Evolutionary conservation across 1,140 invertebrate species (phyloP), one percentile per base, ranked within the genome.

Genomic region (Diprion similis): DNA sequence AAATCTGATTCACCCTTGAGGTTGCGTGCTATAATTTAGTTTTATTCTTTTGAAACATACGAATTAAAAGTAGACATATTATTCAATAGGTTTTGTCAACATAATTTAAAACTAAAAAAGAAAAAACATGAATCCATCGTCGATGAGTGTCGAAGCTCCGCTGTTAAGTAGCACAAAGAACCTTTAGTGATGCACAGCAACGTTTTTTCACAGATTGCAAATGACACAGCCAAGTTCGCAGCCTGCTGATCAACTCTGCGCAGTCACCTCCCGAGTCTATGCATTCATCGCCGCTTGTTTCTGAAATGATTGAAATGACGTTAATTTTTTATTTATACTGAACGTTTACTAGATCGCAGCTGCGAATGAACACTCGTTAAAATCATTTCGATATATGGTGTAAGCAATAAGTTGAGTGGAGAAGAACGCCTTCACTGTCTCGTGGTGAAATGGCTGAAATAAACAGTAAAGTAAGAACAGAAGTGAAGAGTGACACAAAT

Each of bases 171-270:
- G 76, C 77, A 79, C 87, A 88, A 80, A 88, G 83, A 70, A 80
- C 79, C 75, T 86, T 87, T 71, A 88, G 83, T 78, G 86, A 87
- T 73, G 85, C 86, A 80, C 87, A 88, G 82, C 87, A 88, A 77
- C 86, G 85, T 76, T 75, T 85, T 83, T 80, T 87, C 80, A 87
- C 84, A 82, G 86, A 86, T 87, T 87, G 84, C 79, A 88, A 78
- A 87, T 87, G 87, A 85, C 87, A 88, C 86, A 88, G 85, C 87
- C 87, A 88, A 82, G 83, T 85, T 83, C 85, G 86, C 83, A 88
- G 86, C 86, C 86, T 88, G 81, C 84, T 81, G 76, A 88, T 88
- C 84, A 87, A 80, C 81, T 87, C 86, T 78, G 86, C 86, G 85
- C 87, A 88, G 84, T 88, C 86, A 83, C 85, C 81, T 70, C 83